A percentile compares a stretch with the other conserved stretches of the same genome.
Conservation (phyloP, 2,113 vertebrate genomes). For the Gobius niger region DNA sequence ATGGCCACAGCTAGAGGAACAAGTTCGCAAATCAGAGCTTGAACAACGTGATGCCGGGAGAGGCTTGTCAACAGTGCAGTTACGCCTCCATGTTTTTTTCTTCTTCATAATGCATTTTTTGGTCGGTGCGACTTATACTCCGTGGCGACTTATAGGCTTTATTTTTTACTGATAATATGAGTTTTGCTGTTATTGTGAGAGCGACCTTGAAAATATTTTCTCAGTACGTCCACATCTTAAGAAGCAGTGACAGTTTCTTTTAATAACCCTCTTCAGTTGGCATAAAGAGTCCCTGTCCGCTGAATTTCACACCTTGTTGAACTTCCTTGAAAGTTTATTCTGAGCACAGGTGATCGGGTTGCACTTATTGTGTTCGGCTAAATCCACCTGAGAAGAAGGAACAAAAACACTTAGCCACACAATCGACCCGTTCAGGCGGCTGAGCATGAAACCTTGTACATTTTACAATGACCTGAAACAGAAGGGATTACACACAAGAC, state of each 20-base stretch:
- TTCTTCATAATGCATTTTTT: no score
- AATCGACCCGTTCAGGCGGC: conserved; percentile 6
- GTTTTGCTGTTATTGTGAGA: not conserved
- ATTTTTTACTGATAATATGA: conserved; percentile 40
- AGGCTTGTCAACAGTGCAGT: no score
- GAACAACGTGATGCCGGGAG: no score
- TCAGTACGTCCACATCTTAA: conserved; percentile 9
- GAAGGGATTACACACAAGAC: not conserved
- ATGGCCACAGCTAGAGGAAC: no score
- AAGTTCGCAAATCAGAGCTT: no score
- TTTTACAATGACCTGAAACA: not conserved
- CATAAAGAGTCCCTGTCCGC: conserved; percentile 37
- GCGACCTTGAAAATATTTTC: not conserved
- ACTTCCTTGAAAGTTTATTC: conserved; percentile 28
- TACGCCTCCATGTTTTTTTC: no score
- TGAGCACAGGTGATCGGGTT: conserved; percentile 48
- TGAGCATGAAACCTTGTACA: not conserved
- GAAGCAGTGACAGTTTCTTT: conserved; percentile 20
- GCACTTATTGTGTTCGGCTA: conserved; percentile 29
- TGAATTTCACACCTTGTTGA: conserved; percentile 57
- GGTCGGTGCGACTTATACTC: no score
- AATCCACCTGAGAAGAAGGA: conserved; percentile 40
- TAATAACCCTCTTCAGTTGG: conserved; percentile 17
- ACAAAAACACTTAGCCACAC: conserved; percentile 26
- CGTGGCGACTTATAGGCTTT: no score